These are phyloP conservation scores for Semnornis frantzii DNA, from an alignment of 2,113 vertebrate species.

Conservation along the genomic window DNA sequence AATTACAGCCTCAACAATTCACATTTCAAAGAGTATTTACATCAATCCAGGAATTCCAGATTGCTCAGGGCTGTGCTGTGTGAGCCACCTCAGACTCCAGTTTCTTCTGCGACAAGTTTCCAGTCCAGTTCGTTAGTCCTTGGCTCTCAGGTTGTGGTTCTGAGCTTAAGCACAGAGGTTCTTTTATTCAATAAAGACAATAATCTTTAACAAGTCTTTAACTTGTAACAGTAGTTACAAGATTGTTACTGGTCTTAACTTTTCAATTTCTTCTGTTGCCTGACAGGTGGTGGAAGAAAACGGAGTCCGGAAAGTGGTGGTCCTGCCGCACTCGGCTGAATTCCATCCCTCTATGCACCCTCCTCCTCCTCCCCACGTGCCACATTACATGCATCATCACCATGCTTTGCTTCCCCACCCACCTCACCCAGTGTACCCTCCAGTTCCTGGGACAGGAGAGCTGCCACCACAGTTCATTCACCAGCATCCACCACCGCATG, in stretches of 20 bases:
- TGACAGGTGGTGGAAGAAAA: constrained; percentile 83
- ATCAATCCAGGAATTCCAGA: not conserved
- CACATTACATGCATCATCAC: constrained; percentile 72
- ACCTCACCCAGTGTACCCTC: constrained; percentile 71
- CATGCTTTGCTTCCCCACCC: constrained; percentile 73
- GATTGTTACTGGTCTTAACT: not conserved
- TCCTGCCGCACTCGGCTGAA: constrained; percentile 80
- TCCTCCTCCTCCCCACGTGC: constrained; percentile 65
- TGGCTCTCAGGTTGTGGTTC: not conserved
- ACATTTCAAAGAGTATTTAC: not conserved
- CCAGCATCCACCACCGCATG: constrained; percentile 74
- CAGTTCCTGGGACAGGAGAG: constrained; percentile 69
- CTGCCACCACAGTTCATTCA: constrained; percentile 74
- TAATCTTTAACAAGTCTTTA: too few species aligned
- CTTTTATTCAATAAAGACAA: too few species aligned
- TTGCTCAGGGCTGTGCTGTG: not conserved
- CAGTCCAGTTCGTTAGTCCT: not conserved
- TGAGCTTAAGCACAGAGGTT: not conserved
- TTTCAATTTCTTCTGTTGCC: not conserved
- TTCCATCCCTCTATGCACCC: constrained; percentile 76
- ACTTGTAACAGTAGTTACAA: fast-evolving
- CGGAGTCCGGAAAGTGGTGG: constrained; percentile 81
- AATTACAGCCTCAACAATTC: not conserved
- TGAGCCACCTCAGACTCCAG: not conserved
- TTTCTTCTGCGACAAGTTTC: not conserved